Percentiles rank a stretch among this genome's conserved stretches.
Evolutionary conservation across 92 coral and sea anemone genomes (phyloP).

Genomic region (Blastomussa wellsi): DNA sequence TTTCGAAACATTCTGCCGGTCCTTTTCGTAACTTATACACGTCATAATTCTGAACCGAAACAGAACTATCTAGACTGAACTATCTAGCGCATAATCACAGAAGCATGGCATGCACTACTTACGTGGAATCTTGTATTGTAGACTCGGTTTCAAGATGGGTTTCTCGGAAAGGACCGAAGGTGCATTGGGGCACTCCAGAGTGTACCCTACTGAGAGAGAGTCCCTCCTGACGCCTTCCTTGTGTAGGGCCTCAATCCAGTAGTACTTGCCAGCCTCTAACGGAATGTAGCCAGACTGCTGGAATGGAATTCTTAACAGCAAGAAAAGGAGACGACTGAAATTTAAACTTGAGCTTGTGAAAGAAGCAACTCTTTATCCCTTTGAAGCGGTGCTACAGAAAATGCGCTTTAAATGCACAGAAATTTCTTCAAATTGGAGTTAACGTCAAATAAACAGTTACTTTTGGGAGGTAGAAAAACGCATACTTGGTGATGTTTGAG

Average conservation of each 20-base stretch:
- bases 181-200: constrained; percentile 70
- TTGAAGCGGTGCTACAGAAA: not conserved
- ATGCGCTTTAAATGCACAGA: not conserved
- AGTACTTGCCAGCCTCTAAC: constrained; percentile 83
- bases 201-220: constrained; percentile 77
- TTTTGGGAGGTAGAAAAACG: not conserved
- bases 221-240: constrained; percentile 73
- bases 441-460: not conserved
- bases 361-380: too few species aligned
- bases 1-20: too few species aligned
- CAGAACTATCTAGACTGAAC: too few species aligned
- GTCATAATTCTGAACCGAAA: too few species aligned
- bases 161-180: constrained; percentile 57
- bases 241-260: constrained; percentile 90
- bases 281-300: constrained; percentile 51
- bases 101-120: constrained; percentile 16
- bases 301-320: constrained; percentile 4
- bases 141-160: constrained; percentile 65
- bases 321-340: not conserved
- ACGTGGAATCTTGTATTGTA: constrained; percentile 87
- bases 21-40: too few species aligned
- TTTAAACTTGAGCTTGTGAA: not conserved
- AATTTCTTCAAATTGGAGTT: not conserved
- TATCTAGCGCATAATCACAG: too few species aligned
- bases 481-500: not conserved